phyloP scores from a whole-genome alignment of 2,888 invertebrate species.

The Habroteleia sp. region DNA sequence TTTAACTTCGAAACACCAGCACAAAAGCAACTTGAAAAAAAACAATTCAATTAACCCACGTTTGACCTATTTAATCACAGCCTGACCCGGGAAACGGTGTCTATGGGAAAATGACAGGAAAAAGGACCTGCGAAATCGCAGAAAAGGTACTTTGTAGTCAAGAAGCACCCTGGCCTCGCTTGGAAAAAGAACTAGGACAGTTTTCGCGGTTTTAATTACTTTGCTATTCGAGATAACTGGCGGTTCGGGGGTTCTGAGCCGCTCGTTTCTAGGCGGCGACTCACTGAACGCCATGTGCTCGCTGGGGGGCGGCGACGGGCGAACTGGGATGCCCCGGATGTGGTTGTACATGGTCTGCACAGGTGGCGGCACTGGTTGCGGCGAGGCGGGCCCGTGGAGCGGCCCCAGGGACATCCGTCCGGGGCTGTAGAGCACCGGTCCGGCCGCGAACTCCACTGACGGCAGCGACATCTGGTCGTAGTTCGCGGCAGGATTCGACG shows the following conservation, averaged over 20 bases:
- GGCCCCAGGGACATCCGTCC: constrained; percentile 55
- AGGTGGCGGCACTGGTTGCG: constrained; percentile 68
- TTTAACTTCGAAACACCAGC: too few species aligned
- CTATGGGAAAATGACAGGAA: too few species aligned
- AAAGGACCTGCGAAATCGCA: too few species aligned
- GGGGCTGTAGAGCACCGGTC: constrained; percentile 73
- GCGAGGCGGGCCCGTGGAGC: constrained; percentile 64
- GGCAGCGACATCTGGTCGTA: constrained; percentile 68
- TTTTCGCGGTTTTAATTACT: constrained; percentile 73
- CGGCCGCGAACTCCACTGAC: constrained; percentile 69
- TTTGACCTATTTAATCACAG: too few species aligned
- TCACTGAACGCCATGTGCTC: constrained; percentile 20
- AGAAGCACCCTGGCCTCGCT: too few species aligned
- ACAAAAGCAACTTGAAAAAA: too few species aligned
- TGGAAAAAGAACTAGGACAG: too few species aligned
- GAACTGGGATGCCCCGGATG: constrained; percentile 34
- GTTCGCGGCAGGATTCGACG: constrained; percentile 68
- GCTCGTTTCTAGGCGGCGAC: constrained; percentile 67
- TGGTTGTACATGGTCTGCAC: constrained; percentile 45
- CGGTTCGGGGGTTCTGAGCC: constrained; percentile 78
- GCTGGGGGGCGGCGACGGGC: neutral
- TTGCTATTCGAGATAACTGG: constrained; percentile 79
- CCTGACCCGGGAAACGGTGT: too few species aligned
- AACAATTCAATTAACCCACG: too few species aligned
- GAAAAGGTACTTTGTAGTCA: too few species aligned